phyloP scores from a whole-genome alignment of 2,888 invertebrate species.

The Hypena proboscidalis region DNA sequence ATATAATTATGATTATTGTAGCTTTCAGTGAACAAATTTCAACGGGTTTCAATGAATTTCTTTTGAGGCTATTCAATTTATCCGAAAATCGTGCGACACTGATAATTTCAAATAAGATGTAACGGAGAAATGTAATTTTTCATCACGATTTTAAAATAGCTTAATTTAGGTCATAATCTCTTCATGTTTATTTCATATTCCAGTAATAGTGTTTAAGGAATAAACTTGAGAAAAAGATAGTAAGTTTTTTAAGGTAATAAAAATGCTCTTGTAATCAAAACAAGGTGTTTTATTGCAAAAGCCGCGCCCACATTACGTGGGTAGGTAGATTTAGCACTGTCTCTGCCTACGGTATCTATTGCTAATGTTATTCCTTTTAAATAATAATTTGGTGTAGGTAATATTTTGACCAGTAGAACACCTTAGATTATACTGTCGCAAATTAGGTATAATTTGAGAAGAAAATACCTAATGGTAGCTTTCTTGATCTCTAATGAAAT shows the following conservation, averaged over 20 bases:
- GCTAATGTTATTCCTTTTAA: slow-evolving; percentile 39
- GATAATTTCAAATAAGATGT: slow-evolving; percentile 33
- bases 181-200: not conserved
- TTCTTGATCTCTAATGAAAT: too few species aligned
- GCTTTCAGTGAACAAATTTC: slow-evolving; percentile 17
- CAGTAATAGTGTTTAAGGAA: not conserved
- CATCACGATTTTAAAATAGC: slow-evolving; percentile 28
- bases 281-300: slow-evolving; percentile 44
- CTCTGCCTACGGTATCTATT: slow-evolving; percentile 45
- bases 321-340: slow-evolving; percentile 29
- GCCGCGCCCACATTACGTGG: slow-evolving; percentile 48
- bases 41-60: slow-evolving; percentile 27
- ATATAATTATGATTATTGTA: too few species aligned
- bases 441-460: too few species aligned
- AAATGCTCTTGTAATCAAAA: slow-evolving; percentile 51
- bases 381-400: too few species aligned
- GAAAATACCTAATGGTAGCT: too few species aligned
- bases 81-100: slow-evolving; percentile 36
- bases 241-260: too few species aligned
- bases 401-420: too few species aligned
- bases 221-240: too few species aligned
- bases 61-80: slow-evolving; percentile 34
- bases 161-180: slow-evolving; percentile 19
- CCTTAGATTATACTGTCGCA: too few species aligned
- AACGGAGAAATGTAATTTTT: slow-evolving; percentile 33